phyloP scores from a whole-genome alignment of 1,140 invertebrate genomes.

The Pectinophora gossypiella region DNA sequence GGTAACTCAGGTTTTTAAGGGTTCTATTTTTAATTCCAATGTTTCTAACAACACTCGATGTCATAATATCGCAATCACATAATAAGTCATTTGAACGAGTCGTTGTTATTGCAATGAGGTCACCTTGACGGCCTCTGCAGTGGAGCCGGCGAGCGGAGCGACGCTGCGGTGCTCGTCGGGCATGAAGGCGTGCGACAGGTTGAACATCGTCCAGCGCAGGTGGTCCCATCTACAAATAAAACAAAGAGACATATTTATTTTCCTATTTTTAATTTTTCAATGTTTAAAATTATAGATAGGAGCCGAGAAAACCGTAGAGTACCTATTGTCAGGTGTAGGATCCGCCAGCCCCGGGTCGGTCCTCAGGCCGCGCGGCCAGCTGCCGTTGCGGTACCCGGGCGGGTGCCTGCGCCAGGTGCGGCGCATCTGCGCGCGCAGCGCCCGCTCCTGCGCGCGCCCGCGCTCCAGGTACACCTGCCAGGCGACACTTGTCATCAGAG shows the following conservation, averaged over 20 bases:
- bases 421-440: conserved; percentile 16
- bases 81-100: no score
- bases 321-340: conserved; percentile 33
- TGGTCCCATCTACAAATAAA: conserved; percentile 84
- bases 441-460: conserved; percentile 11
- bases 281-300: not conserved
- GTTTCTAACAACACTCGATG: no score
- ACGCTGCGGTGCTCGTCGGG: conserved; percentile 78
- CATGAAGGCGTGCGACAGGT: conserved; percentile 86
- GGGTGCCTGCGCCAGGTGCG: conserved; percentile 52
- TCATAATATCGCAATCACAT: no score
- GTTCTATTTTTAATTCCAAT: no score
- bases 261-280: not conserved
- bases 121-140: conserved; percentile 27
- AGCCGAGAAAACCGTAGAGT: not conserved
- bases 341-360: conserved; percentile 36
- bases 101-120: no score
- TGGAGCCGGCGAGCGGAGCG: conserved; percentile 24
- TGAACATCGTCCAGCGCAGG: conserved; percentile 89
- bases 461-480: conserved; percentile 35
- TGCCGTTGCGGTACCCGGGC: conserved; percentile 67
- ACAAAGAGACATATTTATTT: not conserved
- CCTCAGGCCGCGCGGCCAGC: conserved; percentile 90
- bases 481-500: no score
- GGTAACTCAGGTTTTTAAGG: no score